phyloP scores from a whole-genome alignment of 2,888 invertebrate genomes.

The Scaptomyza caliginosa region DNA sequence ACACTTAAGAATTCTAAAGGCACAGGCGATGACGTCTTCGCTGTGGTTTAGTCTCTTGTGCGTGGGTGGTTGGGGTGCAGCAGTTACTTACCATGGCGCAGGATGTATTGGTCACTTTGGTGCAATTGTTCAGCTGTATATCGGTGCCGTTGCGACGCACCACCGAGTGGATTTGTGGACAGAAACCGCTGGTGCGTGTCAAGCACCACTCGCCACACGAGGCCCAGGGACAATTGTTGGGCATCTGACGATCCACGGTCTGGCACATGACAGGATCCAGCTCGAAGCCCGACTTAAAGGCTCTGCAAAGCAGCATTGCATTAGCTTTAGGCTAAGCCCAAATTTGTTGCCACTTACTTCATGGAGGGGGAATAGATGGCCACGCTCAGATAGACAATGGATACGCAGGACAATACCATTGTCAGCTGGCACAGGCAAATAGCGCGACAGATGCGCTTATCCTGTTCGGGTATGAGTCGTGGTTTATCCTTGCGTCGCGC shows the following conservation, averaged over 20 bases:
- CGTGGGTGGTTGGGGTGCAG: background rate
- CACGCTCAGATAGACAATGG: constrained; percentile 90
- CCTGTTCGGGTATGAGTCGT: constrained; percentile 88
- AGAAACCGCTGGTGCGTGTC: constrained; percentile 90
- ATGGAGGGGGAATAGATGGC: constrained; percentile 91
- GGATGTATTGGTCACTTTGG: constrained; percentile 85
- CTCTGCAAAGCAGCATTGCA: constrained; percentile 81
- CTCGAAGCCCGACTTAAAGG: constrained; percentile 89
- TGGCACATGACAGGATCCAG: constrained; percentile 86
- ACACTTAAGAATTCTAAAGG: background rate
- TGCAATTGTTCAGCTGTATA: constrained; percentile 88
- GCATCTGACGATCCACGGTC: constrained; percentile 88
- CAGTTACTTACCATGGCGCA: constrained; percentile 87
- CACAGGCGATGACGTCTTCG: constrained; percentile 20
- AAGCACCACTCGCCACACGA: constrained; percentile 92
- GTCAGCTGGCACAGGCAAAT: constrained; percentile 91
- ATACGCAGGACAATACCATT: constrained; percentile 90
- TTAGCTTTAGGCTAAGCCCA: background rate
- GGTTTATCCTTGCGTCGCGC: constrained; percentile 87
- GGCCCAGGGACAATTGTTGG: constrained; percentile 89
- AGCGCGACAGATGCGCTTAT: constrained; percentile 89
- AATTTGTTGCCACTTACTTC: constrained; percentile 83
- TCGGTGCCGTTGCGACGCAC: constrained; percentile 89
- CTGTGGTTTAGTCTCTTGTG: background rate
- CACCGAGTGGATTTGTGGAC: constrained; percentile 89